These are phyloP conservation scores for Gavia stellata DNA, from an alignment of 2,113 vertebrate genomes.

Conservation along the genomic window DNA sequence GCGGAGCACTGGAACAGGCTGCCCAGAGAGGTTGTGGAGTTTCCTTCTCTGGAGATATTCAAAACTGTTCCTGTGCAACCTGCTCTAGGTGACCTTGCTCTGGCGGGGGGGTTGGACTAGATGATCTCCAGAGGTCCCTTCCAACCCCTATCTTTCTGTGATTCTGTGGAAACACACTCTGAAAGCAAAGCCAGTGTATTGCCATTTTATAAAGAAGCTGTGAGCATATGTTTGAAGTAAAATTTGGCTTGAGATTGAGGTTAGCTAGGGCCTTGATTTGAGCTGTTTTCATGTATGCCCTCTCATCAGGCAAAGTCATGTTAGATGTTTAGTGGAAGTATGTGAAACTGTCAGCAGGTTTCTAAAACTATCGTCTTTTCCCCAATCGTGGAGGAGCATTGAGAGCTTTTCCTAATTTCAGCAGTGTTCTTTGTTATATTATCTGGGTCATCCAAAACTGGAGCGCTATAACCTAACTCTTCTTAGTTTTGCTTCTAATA, in stretches of 20 bases:
- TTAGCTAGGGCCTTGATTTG: background rate
- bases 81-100: too few relatives aligned
- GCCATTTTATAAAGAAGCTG: background rate
- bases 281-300: background rate
- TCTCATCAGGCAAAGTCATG: background rate
- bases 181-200: background rate
- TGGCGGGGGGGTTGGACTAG: too few relatives aligned
- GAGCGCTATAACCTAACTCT: background rate
- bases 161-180: background rate
- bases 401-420: background rate
- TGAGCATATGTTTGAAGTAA: background rate
- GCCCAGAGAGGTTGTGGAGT: too few relatives aligned
- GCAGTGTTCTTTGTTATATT: background rate
- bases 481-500: background rate
- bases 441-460: background rate
- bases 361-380: accelerated
- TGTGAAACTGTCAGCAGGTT: background rate
- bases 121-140: too few relatives aligned
- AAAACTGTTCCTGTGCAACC: too few relatives aligned
- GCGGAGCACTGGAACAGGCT: too few relatives aligned
- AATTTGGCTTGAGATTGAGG: background rate
- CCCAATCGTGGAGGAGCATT: background rate
- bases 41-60: too few relatives aligned
- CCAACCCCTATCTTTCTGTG: too few relatives aligned
- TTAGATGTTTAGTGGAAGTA: background rate